Evolutionary conservation across 2,888 invertebrate genomes (phyloP).

Genomic region (Heliconius ethilla): DNA sequence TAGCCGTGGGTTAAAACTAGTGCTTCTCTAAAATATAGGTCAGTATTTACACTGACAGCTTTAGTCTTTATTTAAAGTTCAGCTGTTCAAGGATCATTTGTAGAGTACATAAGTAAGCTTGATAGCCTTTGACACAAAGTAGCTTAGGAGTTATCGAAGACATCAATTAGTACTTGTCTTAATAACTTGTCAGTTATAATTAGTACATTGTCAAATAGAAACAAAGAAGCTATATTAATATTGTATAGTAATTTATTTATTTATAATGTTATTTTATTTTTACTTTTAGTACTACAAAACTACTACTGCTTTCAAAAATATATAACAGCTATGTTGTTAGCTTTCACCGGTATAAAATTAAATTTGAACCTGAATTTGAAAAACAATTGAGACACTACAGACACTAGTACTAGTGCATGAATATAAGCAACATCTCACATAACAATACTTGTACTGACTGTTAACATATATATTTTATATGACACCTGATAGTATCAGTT

Average conservation of each 20-base stretch:
- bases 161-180: background rate
- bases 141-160: slow-evolving; percentile 8
- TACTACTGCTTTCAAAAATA: too few relatives aligned
- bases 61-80: background rate
- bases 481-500: slow-evolving; percentile 2
- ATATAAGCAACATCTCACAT: too few relatives aligned
- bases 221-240: background rate
- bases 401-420: too few relatives aligned
- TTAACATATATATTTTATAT: background rate
- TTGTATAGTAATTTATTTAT: background rate
- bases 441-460: too few relatives aligned
- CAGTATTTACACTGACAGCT: background rate
- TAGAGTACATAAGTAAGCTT: background rate
- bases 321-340: too few relatives aligned
- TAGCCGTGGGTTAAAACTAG: background rate
- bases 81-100: background rate
- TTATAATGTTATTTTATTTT: background rate
- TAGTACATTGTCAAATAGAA: too few relatives aligned
- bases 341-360: too few relatives aligned
- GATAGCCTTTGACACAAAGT: slow-evolving; percentile 1
- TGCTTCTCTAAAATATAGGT: slow-evolving; percentile 6
- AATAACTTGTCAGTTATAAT: too few relatives aligned
- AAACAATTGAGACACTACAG: too few relatives aligned
- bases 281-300: background rate
- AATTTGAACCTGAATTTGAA: too few relatives aligned